A percentile compares a stretch with the other conserved stretches of the same genome.
Evolutionary conservation across 2,113 vertebrate genomes (phyloP).

Genomic region (Chloropsis cyanopogon): DNA sequence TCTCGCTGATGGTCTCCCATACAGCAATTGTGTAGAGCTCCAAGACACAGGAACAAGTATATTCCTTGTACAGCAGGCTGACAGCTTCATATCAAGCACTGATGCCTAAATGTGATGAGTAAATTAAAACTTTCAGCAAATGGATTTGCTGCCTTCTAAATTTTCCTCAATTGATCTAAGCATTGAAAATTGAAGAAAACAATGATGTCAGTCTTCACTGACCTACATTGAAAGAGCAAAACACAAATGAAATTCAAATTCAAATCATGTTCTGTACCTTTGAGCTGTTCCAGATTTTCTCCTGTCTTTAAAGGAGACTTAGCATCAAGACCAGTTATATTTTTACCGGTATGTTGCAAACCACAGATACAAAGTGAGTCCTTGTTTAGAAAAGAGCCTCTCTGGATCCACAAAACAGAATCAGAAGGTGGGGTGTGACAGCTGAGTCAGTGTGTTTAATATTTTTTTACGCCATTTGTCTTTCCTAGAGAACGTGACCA

Average conservation of each 20-base stretch:
- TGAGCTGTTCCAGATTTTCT: not conserved
- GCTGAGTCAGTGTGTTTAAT: not conserved
- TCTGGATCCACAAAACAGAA: not conserved
- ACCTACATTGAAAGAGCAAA: not conserved
- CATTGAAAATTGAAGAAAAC: not conserved
- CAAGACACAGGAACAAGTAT: not conserved
- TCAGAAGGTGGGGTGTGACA: not conserved
- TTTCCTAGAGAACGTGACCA: not conserved
- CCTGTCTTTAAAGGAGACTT: not conserved
- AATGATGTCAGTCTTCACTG: not conserved
- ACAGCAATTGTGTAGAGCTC: not conserved
- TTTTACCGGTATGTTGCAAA: not conserved
- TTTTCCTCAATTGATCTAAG: not conserved
- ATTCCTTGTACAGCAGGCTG: not conserved
- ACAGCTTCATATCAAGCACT: not conserved
- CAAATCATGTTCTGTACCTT: not conserved
- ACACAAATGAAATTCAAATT: not conserved
- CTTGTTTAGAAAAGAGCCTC: not conserved
- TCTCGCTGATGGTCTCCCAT: rapidly evolving
- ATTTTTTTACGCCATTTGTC: not conserved
- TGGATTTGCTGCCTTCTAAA: not conserved
- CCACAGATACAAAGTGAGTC: not conserved
- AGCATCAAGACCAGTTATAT: not conserved
- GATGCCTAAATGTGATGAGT: not conserved
- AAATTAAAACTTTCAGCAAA: not conserved